Base-by-base conservation (phyloP, 1,140 invertebrate genomes). In the Drosophila asahinai region DNA sequence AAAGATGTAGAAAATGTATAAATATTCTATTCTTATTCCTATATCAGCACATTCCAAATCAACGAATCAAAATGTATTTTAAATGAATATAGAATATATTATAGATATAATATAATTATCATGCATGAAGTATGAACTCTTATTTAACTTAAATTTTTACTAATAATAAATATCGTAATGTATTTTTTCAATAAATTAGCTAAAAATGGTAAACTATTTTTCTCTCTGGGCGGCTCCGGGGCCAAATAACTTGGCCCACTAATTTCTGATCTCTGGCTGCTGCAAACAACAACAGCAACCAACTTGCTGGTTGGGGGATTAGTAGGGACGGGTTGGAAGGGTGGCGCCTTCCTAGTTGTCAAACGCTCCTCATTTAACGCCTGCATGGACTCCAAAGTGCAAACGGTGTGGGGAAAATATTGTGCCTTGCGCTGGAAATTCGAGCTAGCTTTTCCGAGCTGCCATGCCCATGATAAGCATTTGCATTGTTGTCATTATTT, bases 281-380 rank as follows among this genome's bases (percentile, higher is more conserved):
- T 51, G 59, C 61, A 61, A 57, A 48, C 48, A 73, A 60, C 61
- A 58, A 60, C 33, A 42, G 40, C 45, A 64, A 36, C 45, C 47
- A 22, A 6, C 17, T 38, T 0, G 33, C 22, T 19, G 14, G n/a
- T 33, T 33, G 17, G 12, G 43, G 48, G 43, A 27, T 12, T 42
- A 19, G 33, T 40, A 22, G n/a, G 17, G 48, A 42, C 9, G 36
- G 15, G 40, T 27, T 12, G 15, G 42, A 22, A 17, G 22, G 58
- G 61, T 63, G 52, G 58, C 38, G 49, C 47, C 54, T 48, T 25
- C 22, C 27, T 59, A 49, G 55, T 80, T 80, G 83, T 82, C 79
- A 86, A 86, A 86, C 70, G 79, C 83, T 86, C 55, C 77, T 86
- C 83, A 87, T 87, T 87, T 83, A 87, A 87, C 84, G 83, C 83